Evolutionary conservation across 1,140 invertebrate genomes (phyloP).

Genomic region (Cherax quadricarinatus): DNA sequence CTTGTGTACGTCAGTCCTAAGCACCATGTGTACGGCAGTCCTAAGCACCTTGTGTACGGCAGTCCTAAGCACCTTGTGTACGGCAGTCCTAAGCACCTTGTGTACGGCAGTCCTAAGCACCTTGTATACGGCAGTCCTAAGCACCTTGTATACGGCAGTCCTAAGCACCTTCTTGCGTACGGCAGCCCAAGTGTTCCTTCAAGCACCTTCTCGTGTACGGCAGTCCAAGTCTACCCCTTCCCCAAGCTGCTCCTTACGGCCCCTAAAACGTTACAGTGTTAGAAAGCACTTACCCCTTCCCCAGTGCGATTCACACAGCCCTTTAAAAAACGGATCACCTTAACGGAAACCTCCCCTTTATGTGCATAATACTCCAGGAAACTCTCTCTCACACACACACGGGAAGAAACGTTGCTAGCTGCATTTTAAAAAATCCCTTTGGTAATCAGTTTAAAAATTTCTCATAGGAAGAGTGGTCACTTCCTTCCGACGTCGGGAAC

Average conservation of each 20-base stretch:
- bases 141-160: no score
- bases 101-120: no score
- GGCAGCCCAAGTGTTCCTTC: no score
- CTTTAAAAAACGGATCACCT: slow-evolving; percentile 53
- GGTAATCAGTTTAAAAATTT: slow-evolving; percentile 67
- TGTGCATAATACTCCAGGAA: slow-evolving; percentile 21
- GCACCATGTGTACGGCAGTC: no score
- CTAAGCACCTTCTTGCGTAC: no score
- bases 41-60: no score
- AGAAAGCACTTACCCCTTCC: slow-evolving; percentile 29
- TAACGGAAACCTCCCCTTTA: slow-evolving; percentile 42
- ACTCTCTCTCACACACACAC: background rate
- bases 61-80: no score
- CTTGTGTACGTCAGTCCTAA: no score
- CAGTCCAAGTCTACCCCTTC: background rate
- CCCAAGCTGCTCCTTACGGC: background rate
- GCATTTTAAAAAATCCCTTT: slow-evolving; percentile 55
- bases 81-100: no score
- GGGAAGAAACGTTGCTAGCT: background rate
- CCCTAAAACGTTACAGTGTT: slow-evolving; percentile 39
- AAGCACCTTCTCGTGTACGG: no score
- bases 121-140: no score
- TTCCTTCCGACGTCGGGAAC: slow-evolving; percentile 52
- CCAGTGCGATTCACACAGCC: slow-evolving; percentile 19
- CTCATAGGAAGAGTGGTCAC: slow-evolving; percentile 59